Evolutionary conservation across 1,140 invertebrate genomes (phyloP), one percentile per base, ranked within the genome.

Genomic region (Caenorhabditis brenneri): DNA sequence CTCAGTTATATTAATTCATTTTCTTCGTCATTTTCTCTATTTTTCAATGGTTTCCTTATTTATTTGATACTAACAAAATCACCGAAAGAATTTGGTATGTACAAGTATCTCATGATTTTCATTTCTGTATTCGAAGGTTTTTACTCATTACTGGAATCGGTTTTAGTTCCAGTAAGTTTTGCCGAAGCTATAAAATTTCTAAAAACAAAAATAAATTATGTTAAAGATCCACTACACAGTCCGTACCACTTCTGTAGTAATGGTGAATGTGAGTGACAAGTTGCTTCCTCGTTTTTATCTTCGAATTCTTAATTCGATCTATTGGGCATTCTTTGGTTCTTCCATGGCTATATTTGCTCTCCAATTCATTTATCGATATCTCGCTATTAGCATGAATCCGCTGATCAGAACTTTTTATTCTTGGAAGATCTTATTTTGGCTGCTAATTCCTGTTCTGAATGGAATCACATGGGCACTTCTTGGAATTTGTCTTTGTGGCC

Each of bases 61-160:
- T 74, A 74, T 74, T 24, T 74, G 1, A 74, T 74, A 19, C 36
- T 74, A 0, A 74, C 33, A 74, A 74, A 74, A n/a, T 74, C 65
- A 19, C 65, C 65, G 10, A 74, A 74, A 74, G 65, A 74, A 27
- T 74, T 74, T 31, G 65, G 65, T 2, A 29, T 46, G 3, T 74
- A 74, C 36, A 74, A 74, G 36, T 74, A 74, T 46, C 15, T 74
- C 3, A 46, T 74, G 65, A 24, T 31, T n/a, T 24, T 74, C n/a
- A 74, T 74, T 19, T 74, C 65, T 36, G 22, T 74, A 12, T 74
- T 74, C n/a, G 65, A 74, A 42, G 10, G 42, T 0, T 9, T 74
- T 22, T 74, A 74, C 22, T 74, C 65, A 7, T 3, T 22, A 24
- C 24, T 74, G n/a, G 65, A 74, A 42, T 19, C 27, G 5, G 4